A percentile compares a stretch with the other conserved stretches of the same genome.
These are phyloP conservation scores for Paracentrotus lividus DNA, from an alignment of 53 echinoderm and acorn worm species.

Conservation along the genomic window DNA sequence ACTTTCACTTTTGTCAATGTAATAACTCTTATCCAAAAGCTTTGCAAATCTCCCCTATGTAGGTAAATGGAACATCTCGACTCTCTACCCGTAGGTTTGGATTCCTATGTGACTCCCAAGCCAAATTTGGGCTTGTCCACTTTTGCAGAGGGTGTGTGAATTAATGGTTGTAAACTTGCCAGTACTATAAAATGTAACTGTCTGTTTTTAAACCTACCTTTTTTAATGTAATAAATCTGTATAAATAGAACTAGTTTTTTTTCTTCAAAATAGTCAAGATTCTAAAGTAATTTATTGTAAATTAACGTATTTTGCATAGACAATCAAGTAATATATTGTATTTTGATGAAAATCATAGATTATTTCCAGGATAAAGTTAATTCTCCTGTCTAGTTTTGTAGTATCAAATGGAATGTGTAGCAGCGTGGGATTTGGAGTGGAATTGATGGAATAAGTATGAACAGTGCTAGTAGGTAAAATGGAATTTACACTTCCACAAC, in stretches of 20 bases:
- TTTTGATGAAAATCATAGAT: constrained; percentile 41
- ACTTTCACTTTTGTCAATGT: too few species aligned
- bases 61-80: constrained; percentile 45
- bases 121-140: neutral
- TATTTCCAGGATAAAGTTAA: constrained; percentile 1
- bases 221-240: neutral
- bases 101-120: neutral
- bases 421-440: constrained; percentile 13
- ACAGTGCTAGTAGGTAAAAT: neutral
- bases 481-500: neutral
- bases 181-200: constrained; percentile 42
- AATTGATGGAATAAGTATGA: neutral
- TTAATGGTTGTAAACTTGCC: constrained; percentile 58
- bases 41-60: neutral
- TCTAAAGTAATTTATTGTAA: constrained; percentile 52
- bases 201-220: constrained; percentile 29
- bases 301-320: constrained; percentile 45
- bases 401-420: neutral
- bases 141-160: constrained; percentile 22
- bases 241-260: neutral
- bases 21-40: too few species aligned
- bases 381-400: constrained; percentile 45
- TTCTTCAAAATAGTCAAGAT: neutral
- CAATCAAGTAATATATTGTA: constrained; percentile 65
- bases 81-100: neutral